Base-by-base conservation (phyloP, 2,113 vertebrate species). In the Pardalotus punctatus region DNA sequence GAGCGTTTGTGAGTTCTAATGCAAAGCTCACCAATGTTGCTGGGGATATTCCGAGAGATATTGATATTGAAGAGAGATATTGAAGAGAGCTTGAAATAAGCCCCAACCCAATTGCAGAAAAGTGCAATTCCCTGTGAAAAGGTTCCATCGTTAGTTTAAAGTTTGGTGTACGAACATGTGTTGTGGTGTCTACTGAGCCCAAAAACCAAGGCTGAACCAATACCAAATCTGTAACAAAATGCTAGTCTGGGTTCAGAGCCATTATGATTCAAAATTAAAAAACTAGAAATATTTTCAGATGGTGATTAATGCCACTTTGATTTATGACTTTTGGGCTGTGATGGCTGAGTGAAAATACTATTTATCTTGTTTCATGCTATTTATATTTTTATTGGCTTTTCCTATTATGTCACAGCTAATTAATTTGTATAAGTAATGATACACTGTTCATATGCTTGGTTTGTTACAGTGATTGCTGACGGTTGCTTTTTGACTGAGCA, bases 11-110 rank as follows among this genome's bases (percentile, higher is more conserved):
- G 53, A 24, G 54, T 15, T 58, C 20, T 27, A 5, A 29, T 1
- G 11, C 54, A 28, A 53, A 78, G 67, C 82, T 56, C 36, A 1
- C 6, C 1, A 1, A 2, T 11, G 22, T n/a, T 4, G 0, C 24
- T 0, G 2, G 35, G 51, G 29, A 81, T 31, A 35, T 36, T 45
- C 48, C 40, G 17, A 45, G 43, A 45, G 43, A 45, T 45, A 18
- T 17, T 17, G 43, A 43, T n/a, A 0, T 15, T 25, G 33, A 17
- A 1, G 24, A 70, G 18, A 48, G 81, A 45, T 33, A 0, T 15
- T 27, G 33, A 17, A 1, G 24, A 70, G 18, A 53, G 81, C 23
- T 54, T 42, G 50, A n/a, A 66, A 64, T 2, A 5, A 81, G 11
- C 58, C 58, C 14, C 28, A 21, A 1, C 1, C 10, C 5, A 10